Conservation (phyloP, 2,113 vertebrate genomes). For the Rallus limicola region DNA sequence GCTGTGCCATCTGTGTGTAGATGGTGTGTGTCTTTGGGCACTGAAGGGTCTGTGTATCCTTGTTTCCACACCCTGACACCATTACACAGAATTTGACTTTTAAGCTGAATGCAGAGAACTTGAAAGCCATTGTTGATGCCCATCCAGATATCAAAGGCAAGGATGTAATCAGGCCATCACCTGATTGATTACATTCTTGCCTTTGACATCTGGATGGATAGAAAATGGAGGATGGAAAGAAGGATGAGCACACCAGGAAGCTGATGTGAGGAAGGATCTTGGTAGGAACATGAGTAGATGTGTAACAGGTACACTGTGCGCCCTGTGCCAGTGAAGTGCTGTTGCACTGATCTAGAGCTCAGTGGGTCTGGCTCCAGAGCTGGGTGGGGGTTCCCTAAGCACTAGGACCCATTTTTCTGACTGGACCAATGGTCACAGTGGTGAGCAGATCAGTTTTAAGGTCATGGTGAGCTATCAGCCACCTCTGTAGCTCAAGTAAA, state of each 20-base stretch:
- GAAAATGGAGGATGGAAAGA: no score
- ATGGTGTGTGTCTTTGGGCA: background rate
- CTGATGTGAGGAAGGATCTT: background rate
- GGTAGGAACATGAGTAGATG: background rate
- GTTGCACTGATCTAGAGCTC: background rate
- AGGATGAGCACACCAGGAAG: background rate
- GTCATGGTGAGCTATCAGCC: background rate
- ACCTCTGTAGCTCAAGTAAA: background rate
- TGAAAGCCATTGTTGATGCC: background rate
- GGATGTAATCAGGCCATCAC: background rate
- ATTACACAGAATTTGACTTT: background rate
- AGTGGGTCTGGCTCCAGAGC: background rate
- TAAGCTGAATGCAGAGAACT: background rate
- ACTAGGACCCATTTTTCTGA: background rate
- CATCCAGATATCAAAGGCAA: background rate
- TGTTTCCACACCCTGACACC: background rate
- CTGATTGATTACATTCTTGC: no score
- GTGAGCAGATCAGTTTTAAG: background rate
- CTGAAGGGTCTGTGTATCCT: background rate
- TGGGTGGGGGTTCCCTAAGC: fast-evolving
- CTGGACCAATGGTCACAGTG: background rate
- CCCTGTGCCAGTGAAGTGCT: background rate
- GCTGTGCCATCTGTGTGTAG: background rate
- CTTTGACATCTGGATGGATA: no score
- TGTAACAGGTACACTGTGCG: background rate